phyloP scores from a whole-genome alignment of 2,113 vertebrate genomes.

The Tylochromis polylepis region DNA sequence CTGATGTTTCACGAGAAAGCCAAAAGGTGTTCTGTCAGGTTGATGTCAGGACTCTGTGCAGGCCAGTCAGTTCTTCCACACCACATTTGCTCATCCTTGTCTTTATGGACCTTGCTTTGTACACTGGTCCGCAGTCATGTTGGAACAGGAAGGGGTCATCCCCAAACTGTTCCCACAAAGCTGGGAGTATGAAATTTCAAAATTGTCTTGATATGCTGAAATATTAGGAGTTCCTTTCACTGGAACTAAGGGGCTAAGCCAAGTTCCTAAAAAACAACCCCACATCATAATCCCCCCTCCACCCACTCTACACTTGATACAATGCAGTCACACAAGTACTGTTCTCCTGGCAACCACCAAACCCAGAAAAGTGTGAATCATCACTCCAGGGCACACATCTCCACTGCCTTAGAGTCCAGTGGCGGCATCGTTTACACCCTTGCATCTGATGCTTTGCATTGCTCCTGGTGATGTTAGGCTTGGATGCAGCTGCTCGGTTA shows the following conservation, averaged over 20 bases:
- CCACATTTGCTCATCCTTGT: not conserved
- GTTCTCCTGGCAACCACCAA: not conserved
- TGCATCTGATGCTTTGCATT: not conserved
- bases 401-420: not conserved
- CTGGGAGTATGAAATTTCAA: not conserved
- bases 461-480: not conserved
- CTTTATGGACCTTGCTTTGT: not conserved
- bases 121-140: not conserved
- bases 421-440: not conserved
- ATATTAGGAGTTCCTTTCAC: not conserved
- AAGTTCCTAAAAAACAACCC: not conserved
- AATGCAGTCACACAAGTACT: not conserved
- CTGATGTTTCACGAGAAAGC: not conserved
- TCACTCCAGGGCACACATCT: not conserved
- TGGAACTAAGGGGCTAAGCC: not conserved
- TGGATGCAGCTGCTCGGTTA: not conserved
- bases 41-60: not conserved
- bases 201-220: not conserved
- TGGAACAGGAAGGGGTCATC: not conserved
- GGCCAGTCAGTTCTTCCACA: not conserved
- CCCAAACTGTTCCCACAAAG: not conserved
- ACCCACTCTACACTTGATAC: not conserved
- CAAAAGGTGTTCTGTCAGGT: not conserved
- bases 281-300: not conserved
- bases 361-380: not conserved